phyloP scores from a whole-genome alignment of 2,888 invertebrate species.

The Rhimphoctona megacephalus region DNA sequence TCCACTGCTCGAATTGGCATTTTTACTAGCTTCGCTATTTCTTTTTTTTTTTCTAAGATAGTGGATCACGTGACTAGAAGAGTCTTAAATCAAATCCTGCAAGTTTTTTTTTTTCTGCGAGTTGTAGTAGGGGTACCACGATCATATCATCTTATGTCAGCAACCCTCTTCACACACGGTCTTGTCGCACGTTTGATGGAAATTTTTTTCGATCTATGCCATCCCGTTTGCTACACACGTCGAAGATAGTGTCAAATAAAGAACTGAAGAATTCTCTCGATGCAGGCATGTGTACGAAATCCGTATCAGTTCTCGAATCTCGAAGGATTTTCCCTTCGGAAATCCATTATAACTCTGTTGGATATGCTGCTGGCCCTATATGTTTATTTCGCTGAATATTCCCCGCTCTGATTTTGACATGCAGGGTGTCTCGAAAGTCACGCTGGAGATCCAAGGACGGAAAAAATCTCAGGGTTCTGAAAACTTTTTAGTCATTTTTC shows the following conservation, averaged over 20 bases:
- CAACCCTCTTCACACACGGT: neutral
- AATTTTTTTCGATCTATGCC: slow-evolving; percentile 42
- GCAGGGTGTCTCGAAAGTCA: neutral
- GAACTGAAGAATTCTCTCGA: neutral
- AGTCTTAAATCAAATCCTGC: neutral
- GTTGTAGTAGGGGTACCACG: neutral
- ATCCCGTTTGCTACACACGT: neutral
- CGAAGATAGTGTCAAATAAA: slow-evolving; percentile 6
- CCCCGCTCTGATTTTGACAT: neutral
- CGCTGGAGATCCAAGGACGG: neutral
- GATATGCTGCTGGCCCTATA: slow-evolving; percentile 2
- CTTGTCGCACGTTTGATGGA: neutral
- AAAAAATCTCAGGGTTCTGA: neutral
- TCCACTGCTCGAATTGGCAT: neutral
- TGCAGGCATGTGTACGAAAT: neutral
- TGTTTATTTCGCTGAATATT: slow-evolving; percentile 6
- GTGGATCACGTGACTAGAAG: neutral
- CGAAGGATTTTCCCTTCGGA: slow-evolving; percentile 1
- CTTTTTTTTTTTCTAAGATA: neutral
- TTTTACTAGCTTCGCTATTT: neutral
- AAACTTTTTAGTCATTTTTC: neutral
- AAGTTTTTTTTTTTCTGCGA: neutral
- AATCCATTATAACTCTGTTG: slow-evolving; percentile 13
- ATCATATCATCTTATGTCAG: neutral
- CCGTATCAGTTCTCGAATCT: neutral